A percentile compares a stretch with the other conserved stretches of the same genome.
Evolutionary conservation across 2,113 vertebrate species (phyloP).

Genomic region (Spheniscus mendiculus): DNA sequence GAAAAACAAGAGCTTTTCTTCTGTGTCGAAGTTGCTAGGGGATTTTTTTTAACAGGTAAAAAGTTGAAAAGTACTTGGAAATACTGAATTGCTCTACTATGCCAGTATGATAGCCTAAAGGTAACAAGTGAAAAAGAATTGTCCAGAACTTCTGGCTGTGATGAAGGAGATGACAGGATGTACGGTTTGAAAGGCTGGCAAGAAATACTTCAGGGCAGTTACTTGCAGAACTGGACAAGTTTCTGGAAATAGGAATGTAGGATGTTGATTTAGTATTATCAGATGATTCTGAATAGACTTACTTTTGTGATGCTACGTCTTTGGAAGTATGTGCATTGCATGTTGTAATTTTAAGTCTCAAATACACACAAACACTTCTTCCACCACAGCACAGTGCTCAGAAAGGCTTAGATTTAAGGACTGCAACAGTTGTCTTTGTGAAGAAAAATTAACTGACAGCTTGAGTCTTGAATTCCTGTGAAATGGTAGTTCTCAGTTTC

Average conservation of each 20-base stretch:
- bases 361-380: neutral
- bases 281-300: neutral
- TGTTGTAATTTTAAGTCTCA: neutral
- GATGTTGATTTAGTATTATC: neutral
- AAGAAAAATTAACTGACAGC: neutral
- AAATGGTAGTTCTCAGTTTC: neutral
- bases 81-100: neutral
- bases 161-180: neutral
- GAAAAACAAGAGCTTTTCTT: neutral
- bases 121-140: neutral
- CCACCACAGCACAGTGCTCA: neutral
- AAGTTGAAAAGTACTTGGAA: neutral
- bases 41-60: neutral
- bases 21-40: neutral
- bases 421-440: neutral
- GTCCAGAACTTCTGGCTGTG: neutral
- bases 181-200: neutral
- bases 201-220: neutral
- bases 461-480: neutral
- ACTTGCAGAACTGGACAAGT: neutral
- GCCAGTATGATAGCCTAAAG: neutral
- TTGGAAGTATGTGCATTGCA: neutral
- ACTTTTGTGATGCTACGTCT: neutral
- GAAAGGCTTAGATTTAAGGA: neutral
- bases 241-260: neutral